Conservation (phyloP, 2,797 vertebrate species). For the Chrysocyon brachyurus region DNA sequence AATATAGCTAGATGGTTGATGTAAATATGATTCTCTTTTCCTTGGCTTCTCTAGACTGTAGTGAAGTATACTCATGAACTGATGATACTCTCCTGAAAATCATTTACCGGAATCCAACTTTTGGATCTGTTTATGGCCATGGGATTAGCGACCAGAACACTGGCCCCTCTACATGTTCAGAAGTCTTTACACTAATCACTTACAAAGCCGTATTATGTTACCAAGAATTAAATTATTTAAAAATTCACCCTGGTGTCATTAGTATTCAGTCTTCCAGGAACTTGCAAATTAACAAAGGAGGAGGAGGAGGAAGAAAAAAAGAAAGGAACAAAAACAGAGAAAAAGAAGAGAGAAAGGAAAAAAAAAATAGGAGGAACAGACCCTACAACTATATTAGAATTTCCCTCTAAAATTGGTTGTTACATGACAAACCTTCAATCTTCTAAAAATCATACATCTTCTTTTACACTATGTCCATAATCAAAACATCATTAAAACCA, state of each 20-base stretch:
- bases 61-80: neutral
- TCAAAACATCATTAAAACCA: conserved; percentile 63
- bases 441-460: conserved; percentile 47
- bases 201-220: neutral
- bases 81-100: neutral
- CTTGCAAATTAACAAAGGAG: neutral
- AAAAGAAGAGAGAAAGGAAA: neutral
- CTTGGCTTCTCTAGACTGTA: neutral
- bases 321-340: neutral
- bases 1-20: neutral
- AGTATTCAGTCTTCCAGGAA: neutral
- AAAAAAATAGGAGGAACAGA: neutral
- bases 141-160: neutral
- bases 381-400: neutral
- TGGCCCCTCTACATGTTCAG: neutral
- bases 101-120: neutral
- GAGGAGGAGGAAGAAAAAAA: fast-evolving
- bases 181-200: neutral
- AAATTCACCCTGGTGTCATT: neutral
- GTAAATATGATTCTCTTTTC: neutral
- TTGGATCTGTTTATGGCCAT: neutral
- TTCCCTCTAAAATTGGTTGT: conserved; percentile 29
- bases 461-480: neutral
- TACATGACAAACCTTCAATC: neutral
- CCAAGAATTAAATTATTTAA: neutral